phyloP scores from a whole-genome alignment of 1,140 invertebrate genomes.

The Amyelois transitella region DNA sequence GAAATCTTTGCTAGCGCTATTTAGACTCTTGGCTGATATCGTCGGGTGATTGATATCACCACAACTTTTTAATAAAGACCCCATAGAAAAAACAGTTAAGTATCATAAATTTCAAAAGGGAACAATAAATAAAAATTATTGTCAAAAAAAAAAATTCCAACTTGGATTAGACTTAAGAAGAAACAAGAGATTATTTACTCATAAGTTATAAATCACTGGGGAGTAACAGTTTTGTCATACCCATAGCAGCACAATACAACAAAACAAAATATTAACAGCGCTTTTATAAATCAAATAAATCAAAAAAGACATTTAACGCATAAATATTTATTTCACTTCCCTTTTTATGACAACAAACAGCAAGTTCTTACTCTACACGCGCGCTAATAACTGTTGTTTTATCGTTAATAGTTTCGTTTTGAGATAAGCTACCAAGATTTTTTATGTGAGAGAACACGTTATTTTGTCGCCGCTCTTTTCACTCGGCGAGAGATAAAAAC shows the following conservation, averaged over 20 bases:
- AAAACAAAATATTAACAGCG: not conserved
- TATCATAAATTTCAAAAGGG: no score
- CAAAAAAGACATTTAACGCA: not conserved
- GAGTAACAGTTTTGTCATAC: not conserved
- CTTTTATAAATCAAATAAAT: not conserved
- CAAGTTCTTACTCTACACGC: no score
- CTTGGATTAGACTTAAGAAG: no score
- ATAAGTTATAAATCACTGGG: no score
- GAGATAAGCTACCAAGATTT: constrained; percentile 34
- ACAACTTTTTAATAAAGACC: no score
- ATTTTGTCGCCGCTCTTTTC: not conserved
- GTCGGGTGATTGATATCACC: no score
- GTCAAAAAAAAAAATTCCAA: no score
- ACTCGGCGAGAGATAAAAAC: not conserved
- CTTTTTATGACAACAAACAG: constrained; percentile 30
- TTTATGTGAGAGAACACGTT: constrained; percentile 12
- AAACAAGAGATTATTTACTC: no score
- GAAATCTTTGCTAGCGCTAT: no score
- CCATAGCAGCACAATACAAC: not conserved
- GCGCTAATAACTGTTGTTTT: constrained; percentile 26
- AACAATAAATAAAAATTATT: no score
- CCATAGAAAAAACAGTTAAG: no score
- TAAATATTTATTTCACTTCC: constrained; percentile 14
- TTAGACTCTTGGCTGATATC: no score
- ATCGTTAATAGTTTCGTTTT: constrained; percentile 38